A percentile compares a stretch with the other conserved stretches of the same genome.
Evolutionary conservation across 1,140 invertebrate species (phyloP).

Genomic region (Fopius arisanus): DNA sequence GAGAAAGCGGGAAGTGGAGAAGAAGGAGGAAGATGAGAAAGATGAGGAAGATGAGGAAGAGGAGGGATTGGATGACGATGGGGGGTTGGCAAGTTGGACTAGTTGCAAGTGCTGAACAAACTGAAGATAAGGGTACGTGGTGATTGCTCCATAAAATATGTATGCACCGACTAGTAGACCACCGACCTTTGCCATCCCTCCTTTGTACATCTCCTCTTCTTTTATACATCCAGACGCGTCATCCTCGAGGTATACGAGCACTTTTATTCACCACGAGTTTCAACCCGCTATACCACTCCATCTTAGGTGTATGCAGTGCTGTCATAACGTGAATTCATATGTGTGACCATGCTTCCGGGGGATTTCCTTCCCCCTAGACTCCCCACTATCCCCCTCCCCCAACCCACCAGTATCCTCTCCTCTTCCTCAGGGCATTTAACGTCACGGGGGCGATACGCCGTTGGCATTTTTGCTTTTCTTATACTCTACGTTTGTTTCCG

Average conservation of each 20-base stretch:
- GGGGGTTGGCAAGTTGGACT: conserved; percentile 13
- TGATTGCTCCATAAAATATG: conserved; percentile 64
- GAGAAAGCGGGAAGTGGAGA: too few relatives aligned
- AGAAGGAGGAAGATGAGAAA: too few relatives aligned
- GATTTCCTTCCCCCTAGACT: neutral
- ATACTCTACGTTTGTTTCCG: neutral
- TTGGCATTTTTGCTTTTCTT: conserved; percentile 13
- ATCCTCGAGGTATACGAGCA: conserved; percentile 2
- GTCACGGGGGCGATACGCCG: neutral
- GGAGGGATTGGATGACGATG: neutral
- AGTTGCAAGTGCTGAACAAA: conserved; percentile 58
- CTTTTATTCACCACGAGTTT: neutral
- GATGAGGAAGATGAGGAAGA: too few relatives aligned
- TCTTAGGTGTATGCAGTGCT: neutral
- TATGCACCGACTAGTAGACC: conserved; percentile 48
- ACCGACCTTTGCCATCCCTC: conserved; percentile 35
- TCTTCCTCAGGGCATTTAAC: neutral
- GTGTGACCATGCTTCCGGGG: conserved; percentile 12
- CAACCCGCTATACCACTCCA: neutral
- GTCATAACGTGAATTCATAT: conserved; percentile 25
- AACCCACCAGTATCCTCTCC: neutral
- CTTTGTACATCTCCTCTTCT: conserved; percentile 35
- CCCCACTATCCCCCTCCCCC: neutral
- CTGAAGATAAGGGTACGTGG: conserved; percentile 60
- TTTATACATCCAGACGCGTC: conserved; percentile 22